Conservation (phyloP, 35 echinoderm and acorn worm species). For the Apostichopus californicus region DNA sequence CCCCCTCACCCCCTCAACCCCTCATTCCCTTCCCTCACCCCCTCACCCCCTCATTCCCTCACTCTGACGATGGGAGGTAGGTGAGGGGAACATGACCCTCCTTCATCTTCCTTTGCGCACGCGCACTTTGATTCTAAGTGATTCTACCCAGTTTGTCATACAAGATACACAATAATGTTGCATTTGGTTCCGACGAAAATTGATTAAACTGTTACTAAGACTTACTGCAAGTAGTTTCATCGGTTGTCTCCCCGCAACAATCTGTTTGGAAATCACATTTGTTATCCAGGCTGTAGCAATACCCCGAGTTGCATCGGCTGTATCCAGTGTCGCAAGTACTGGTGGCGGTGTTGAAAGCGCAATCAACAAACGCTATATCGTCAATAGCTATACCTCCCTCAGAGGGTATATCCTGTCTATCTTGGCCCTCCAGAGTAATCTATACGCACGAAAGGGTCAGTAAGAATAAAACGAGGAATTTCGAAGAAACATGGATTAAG, state of each 20-base stretch:
- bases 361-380: slow-evolving; percentile 54
- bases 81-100: too few relatives aligned
- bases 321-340: background rate
- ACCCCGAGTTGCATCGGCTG: slow-evolving; percentile 24
- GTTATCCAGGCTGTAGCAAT: slow-evolving; percentile 21
- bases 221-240: slow-evolving; percentile 53
- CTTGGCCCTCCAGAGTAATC: slow-evolving; percentile 46
- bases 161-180: too few relatives aligned
- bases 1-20: too few relatives aligned
- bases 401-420: slow-evolving; percentile 8
- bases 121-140: too few relatives aligned
- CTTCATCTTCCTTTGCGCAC: too few relatives aligned
- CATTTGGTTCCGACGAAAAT: too few relatives aligned
- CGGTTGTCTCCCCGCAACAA: slow-evolving; percentile 52
- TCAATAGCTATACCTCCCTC: slow-evolving; percentile 58
- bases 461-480: too few relatives aligned
- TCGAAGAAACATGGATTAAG: too few relatives aligned
- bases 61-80: too few relatives aligned
- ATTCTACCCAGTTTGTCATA: too few relatives aligned
- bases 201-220: background rate
- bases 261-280: slow-evolving; percentile 51
- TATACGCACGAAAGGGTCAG: background rate
- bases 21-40: too few relatives aligned
- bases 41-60: too few relatives aligned
- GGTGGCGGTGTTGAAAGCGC: slow-evolving; percentile 9